Evolutionary conservation across 2,797 vertebrate species (phyloP).

Genomic region (Neoniphon sammara): DNA sequence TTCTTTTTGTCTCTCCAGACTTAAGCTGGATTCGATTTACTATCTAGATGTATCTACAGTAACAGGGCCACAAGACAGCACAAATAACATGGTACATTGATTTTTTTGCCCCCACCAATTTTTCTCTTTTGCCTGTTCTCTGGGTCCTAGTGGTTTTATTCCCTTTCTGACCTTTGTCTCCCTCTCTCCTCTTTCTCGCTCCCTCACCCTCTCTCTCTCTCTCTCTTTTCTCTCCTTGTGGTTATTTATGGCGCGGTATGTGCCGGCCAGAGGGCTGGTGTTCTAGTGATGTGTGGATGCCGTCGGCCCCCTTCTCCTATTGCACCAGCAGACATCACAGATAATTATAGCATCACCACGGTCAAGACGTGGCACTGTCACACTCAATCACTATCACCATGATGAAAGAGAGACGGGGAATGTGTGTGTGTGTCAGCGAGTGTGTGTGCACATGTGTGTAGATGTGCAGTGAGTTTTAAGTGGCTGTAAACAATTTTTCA

Average conservation of each 20-base stretch:
- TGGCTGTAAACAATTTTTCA: conserved; percentile 53
- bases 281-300: conserved; percentile 72
- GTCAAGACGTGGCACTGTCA: conserved; percentile 72
- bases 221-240: conserved; percentile 41
- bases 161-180: conserved; percentile 50
- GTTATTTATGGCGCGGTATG: conserved; percentile 83
- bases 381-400: conserved; percentile 69
- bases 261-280: conserved; percentile 65
- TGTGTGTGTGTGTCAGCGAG: not conserved
- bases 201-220: conserved; percentile 12
- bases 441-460: conserved; percentile 14
- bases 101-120: too few relatives aligned
- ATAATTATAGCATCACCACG: conserved; percentile 80
- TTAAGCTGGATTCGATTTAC: too few relatives aligned
- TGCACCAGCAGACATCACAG: conserved; percentile 80
- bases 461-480: conserved; percentile 23
- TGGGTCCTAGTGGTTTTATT: conserved; percentile 5
- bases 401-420: conserved; percentile 55
- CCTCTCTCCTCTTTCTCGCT: conserved; percentile 27
- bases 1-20: conserved; percentile 1
- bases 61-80: too few relatives aligned
- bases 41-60: too few relatives aligned
- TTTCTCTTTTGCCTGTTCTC: conserved; percentile 6
- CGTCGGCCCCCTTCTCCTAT: conserved; percentile 73
- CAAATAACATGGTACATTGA: too few relatives aligned